Conservation (phyloP, 2,888 invertebrate genomes). For the Carcina quercana region DNA sequence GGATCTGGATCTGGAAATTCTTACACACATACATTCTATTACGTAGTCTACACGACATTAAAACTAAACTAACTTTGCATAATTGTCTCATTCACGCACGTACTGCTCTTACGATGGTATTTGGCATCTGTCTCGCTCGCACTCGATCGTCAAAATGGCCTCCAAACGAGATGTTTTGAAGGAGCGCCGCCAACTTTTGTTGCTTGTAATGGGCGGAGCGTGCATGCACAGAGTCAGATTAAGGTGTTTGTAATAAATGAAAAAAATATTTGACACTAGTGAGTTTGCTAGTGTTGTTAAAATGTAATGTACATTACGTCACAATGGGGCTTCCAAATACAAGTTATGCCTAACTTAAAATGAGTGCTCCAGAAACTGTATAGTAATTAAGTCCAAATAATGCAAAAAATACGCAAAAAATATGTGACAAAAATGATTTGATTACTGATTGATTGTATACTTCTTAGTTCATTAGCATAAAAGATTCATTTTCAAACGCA, state of each 20-base stretch:
- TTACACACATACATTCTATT: conserved; percentile 31
- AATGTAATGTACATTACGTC: too few species aligned
- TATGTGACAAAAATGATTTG: too few species aligned
- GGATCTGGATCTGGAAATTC: conserved; percentile 12
- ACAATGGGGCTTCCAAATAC: too few species aligned
- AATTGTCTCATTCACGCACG: conserved; percentile 71
- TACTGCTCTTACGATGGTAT: conserved; percentile 38
- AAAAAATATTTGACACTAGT: background rate
- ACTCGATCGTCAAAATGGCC: conserved; percentile 72
- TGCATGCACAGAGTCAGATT: conserved; percentile 56
- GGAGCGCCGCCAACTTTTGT: conserved; percentile 73
- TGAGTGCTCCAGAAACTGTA: too few species aligned
- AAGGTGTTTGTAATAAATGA: too few species aligned
- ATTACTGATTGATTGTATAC: too few species aligned
- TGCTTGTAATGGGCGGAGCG: conserved; percentile 73
- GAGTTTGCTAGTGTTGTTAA: too few species aligned
- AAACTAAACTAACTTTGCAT: conserved; percentile 70
- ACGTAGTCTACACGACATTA: conserved; percentile 51
- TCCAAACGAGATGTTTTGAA: conserved; percentile 75
- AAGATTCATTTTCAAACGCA: too few species aligned
- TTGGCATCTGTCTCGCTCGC: conserved; percentile 49
- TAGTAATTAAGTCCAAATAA: too few species aligned
- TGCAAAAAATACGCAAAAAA: too few species aligned
- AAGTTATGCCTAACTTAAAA: too few species aligned
- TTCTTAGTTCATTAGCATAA: too few species aligned